Evolutionary conservation across 2,888 invertebrate genomes (phyloP), one percentile per base, ranked within the genome.

Genomic region (Meloe dianella): DNA sequence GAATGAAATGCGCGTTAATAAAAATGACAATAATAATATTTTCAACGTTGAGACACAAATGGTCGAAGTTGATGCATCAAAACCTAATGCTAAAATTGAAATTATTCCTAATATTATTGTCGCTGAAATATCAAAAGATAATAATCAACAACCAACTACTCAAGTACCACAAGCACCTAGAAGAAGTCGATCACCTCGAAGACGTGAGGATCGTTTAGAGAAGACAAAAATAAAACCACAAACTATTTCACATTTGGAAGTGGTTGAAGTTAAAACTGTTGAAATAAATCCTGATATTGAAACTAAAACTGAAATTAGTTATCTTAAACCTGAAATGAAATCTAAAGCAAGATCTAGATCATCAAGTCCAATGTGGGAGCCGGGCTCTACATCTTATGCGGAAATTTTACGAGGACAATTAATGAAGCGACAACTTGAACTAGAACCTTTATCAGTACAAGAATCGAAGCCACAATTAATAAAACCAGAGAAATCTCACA

Each of bases 301-400:
- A 6, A 30, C 38, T 22, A 17, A 61, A 62, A 27, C n/a, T 27
- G 54, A 54, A 54, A 12, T 7, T 27, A 54, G 7, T 27, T 54
- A 27, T 14, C 62, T 41, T 60, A 38, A 41, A 60, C 61, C 61
- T 24, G 38, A 60, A 20, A 1, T 7, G 12, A 47, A 60, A 6
- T 78, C 81, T 12, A 75, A 75, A 60, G 73, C 79, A 9, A 82
- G 87, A 57, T 80, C 83, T n/a, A 85, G 90, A 73, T 90, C 90
- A 0, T 87, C 87, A 56, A 91, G 91, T 81, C 92, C 92, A 17
- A 88, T 91, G 80, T 93, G 92, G 92, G 81, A 86, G 56, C 91
- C 90, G 3, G 92, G 91, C 32, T 89, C 90, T 27, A 89, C 91
- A 59, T 89, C 92, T 58, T 94, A 94, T 82, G 92, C 94, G 59